Percentiles rank a stretch among this genome's conserved stretches.
These are phyloP conservation scores for Potorous gilbertii DNA, from an alignment of 2,797 vertebrate species.

Conservation along the genomic window DNA sequence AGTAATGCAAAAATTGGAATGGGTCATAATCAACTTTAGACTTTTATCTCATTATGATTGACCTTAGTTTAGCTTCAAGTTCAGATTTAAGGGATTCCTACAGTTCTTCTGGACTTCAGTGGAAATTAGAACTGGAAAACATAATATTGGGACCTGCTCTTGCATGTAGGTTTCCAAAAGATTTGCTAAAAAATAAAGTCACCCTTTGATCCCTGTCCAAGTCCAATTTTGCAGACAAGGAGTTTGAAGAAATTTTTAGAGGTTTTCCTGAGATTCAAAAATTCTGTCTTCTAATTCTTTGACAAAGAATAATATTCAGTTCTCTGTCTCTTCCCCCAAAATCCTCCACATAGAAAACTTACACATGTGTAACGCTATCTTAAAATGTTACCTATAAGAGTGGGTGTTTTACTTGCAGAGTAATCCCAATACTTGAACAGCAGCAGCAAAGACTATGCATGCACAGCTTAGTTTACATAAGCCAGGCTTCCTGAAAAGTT, in stretches of 20 bases:
- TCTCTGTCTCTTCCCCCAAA: neutral
- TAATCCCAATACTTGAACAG: neutral
- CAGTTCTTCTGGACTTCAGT: constrained; percentile 6
- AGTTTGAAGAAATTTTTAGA: neutral
- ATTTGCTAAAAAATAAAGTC: neutral
- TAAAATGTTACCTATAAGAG: neutral
- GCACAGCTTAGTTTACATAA: neutral
- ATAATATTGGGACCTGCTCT: neutral
- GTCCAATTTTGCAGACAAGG: neutral
- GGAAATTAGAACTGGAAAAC: neutral
- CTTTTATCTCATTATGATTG: neutral
- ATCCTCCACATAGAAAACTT: neutral
- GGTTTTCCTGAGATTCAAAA: neutral
- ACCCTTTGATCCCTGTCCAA: neutral
- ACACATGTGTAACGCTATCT: neutral
- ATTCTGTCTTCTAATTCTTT: neutral
- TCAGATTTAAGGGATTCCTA: neutral
- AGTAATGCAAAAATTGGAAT: neutral
- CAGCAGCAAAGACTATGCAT: neutral
- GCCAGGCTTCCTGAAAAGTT: neutral
- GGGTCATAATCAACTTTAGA: neutral
- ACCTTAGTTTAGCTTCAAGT: neutral
- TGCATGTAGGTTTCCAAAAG: neutral
- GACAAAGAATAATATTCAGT: neutral
- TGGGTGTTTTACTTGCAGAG: neutral